These are phyloP conservation scores for Heliothis subflexa DNA, from an alignment of 1,140 invertebrate genomes.

Conservation along the genomic window DNA sequence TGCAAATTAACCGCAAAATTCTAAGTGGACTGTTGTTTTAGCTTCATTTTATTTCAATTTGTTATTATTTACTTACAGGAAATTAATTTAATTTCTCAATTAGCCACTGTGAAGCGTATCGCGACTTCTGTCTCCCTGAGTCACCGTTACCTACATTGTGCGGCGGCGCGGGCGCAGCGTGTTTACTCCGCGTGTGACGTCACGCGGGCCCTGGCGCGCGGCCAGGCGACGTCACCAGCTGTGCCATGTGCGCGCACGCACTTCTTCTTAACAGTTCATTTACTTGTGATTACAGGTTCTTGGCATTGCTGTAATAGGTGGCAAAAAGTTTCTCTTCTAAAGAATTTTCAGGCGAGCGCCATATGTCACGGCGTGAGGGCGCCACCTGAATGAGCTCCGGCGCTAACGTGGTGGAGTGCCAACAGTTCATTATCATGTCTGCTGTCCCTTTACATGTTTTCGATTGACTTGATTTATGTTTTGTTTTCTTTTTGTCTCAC, in stretches of 20 bases:
- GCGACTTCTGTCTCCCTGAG: neutral
- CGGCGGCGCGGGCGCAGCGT: neutral
- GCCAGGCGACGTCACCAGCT: conserved; percentile 13
- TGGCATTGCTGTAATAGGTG: conserved; percentile 9
- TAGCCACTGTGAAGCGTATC: neutral
- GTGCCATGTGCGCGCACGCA: conserved; percentile 8
- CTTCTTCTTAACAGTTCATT: conserved; percentile 18
- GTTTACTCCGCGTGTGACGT: conserved; percentile 24
- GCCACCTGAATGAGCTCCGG: conserved; percentile 1
- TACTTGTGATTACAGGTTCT: conserved; percentile 25
- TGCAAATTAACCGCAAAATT: no score
- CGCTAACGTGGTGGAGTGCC: conserved; percentile 3
- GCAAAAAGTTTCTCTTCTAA: neutral
- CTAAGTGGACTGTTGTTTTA: neutral
- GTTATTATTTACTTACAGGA: neutral
- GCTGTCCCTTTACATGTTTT: neutral
- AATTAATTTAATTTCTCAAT: neutral
- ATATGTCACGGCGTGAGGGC: neutral
- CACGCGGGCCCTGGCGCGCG: neutral
- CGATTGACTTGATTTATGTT: no score
- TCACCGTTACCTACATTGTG: conserved; percentile 4
- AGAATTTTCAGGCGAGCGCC: neutral
- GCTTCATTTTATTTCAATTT: neutral
- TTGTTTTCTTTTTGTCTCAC: neutral
- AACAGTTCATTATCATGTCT: conserved; percentile 6